phyloP scores from a whole-genome alignment of 2,888 invertebrate species.

The Metalampra italica region DNA sequence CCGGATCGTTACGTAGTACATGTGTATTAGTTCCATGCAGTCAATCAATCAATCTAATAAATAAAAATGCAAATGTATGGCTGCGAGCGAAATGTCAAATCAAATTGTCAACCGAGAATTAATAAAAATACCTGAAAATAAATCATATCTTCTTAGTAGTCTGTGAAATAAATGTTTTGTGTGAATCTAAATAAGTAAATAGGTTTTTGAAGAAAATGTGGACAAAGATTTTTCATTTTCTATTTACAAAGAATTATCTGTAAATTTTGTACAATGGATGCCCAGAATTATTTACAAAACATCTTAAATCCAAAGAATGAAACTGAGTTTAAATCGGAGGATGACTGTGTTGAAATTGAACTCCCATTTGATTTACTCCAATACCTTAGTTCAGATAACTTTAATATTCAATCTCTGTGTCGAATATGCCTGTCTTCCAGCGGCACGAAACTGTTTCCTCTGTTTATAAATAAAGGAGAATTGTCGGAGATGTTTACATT shows the following conservation, averaged over 20 bases:
- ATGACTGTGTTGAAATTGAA: slow-evolving; percentile 31
- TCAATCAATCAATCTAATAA: too few relatives aligned
- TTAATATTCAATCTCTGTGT: slow-evolving; percentile 52
- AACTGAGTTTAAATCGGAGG: not conserved
- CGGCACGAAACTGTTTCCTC: slow-evolving; percentile 42
- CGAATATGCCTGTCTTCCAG: slow-evolving; percentile 62
- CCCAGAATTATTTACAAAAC: not conserved
- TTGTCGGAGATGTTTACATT: slow-evolving; percentile 49
- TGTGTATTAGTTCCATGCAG: too few relatives aligned
- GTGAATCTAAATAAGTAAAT: too few relatives aligned
- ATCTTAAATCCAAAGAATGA: not conserved
- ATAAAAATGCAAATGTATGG: too few relatives aligned
- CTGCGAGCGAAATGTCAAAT: too few relatives aligned
- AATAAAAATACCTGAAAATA: too few relatives aligned
- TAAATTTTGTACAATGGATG: not conserved
- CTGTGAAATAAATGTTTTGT: too few relatives aligned
- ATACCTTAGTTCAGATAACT: slow-evolving; percentile 29
- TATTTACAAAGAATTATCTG: not conserved
- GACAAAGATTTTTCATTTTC: not conserved
- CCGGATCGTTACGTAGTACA: too few relatives aligned
- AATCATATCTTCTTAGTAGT: too few relatives aligned
- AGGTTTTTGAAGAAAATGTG: too few relatives aligned
- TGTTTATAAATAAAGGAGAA: slow-evolving; percentile 39
- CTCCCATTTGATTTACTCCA: slow-evolving; percentile 35
- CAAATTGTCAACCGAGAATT: too few relatives aligned